phyloP scores from a whole-genome alignment of 2,888 invertebrate genomes.

The Operophtera brumata region DNA sequence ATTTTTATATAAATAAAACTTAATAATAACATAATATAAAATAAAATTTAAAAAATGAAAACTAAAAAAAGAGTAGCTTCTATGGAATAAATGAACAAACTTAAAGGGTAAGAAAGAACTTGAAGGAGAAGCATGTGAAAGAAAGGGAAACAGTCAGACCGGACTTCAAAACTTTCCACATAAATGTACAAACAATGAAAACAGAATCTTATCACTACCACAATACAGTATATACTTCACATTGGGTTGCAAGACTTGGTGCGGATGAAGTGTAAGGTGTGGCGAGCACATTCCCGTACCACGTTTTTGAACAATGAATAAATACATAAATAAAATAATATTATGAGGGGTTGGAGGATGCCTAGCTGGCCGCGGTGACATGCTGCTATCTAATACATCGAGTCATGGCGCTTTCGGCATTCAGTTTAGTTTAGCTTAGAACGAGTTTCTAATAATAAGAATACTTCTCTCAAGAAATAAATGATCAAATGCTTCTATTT shows the following conservation, averaged over 20 bases:
- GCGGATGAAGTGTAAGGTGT: slow-evolving; percentile 58
- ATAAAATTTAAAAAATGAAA: background rate
- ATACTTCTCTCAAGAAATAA: no score
- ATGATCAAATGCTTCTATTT: no score
- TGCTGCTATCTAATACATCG: slow-evolving; percentile 55
- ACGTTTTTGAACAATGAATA: slow-evolving; percentile 27
- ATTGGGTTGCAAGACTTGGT: slow-evolving; percentile 24
- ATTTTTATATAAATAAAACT: background rate
- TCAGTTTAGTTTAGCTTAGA: no score
- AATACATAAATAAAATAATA: slow-evolving; percentile 57
- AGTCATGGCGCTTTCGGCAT: slow-evolving; percentile 27
- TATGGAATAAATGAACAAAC: no score
- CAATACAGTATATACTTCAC: slow-evolving; percentile 29
- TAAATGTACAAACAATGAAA: background rate
- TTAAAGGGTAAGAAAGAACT: background rate
- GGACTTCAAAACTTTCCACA: background rate
- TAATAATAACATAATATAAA: background rate
- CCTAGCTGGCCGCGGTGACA: slow-evolving; percentile 78
- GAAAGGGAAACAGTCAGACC: slow-evolving; percentile 2
- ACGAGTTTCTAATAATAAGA: no score
- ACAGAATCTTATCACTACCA: slow-evolving; percentile 31
- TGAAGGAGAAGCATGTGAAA: no score
- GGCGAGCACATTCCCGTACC: slow-evolving; percentile 41
- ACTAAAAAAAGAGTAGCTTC: background rate
- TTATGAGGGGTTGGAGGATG: slow-evolving; percentile 82